These are phyloP conservation scores for Melanotaenia pygmaea DNA, from an alignment of 2,797 vertebrate genomes.

Conservation along the genomic window DNA sequence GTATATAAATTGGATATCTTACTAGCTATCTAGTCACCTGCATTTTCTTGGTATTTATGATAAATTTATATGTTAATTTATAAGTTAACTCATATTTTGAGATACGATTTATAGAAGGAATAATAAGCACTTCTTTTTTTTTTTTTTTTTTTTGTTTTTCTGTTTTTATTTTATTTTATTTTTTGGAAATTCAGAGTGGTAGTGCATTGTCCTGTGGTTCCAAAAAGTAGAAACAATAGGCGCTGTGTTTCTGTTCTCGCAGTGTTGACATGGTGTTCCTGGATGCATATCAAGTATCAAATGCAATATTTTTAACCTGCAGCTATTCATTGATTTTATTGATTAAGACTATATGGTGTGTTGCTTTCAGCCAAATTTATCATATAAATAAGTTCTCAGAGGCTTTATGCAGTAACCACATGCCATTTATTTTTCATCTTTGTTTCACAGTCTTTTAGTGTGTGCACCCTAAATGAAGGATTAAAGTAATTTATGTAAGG, in stretches of 20 bases:
- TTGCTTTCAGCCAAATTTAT: background rate
- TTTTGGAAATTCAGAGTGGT: background rate
- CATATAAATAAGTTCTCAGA: background rate
- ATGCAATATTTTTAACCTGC: no score
- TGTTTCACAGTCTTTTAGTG: no score
- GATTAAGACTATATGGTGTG: background rate
- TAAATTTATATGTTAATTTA: background rate
- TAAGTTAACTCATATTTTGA: background rate
- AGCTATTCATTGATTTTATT: background rate
- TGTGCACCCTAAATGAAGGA: no score
- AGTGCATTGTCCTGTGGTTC: background rate
- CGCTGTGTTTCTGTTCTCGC: background rate
- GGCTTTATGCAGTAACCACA: background rate
- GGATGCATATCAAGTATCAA: no score
- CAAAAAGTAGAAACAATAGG: background rate
- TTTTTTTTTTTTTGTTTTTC: background rate
- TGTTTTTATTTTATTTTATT: no score
- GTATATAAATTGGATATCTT: constrained; percentile 7
- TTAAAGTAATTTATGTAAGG: no score
- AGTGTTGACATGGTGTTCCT: background rate
- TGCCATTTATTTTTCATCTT: no score
- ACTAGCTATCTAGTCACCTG: background rate
- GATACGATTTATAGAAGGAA: background rate
- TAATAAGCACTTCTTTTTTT: background rate
- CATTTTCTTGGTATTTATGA: background rate